Base-by-base conservation (phyloP, 1,140 invertebrate genomes). In the Carcinoscorpius rotundicauda region DNA sequence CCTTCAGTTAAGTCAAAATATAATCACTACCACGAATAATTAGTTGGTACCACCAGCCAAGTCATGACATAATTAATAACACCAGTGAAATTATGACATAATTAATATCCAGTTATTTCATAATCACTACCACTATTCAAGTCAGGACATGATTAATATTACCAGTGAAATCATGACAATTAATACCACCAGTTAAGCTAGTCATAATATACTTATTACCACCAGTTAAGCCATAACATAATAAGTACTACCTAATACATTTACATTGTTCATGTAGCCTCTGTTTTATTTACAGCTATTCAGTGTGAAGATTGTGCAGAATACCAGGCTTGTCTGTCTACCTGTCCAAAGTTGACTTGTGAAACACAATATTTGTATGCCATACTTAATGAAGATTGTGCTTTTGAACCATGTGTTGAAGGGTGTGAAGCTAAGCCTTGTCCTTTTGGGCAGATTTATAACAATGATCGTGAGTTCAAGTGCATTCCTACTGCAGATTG, bases 251-350 rank as follows among this genome's bases (percentile, higher is more conserved):
- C 49, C 10, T 4, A 3, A 6, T 58, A 8, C 11, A 4, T 4
- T 60, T 10, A 55, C 60, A 50, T 52, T 59, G 4, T 57, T 61
- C 1, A 9, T 51, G 4, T 59, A 52, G 57, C 55, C 29, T 65
- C 69, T 70, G 61, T 58, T 56, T 61, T 70, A 64, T 70, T 65
- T 71, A 72, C 75, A 91, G 88, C 90, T 3, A 87, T 94, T 75
- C 89, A 94, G 75, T 94, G 91, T 74, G 87, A 91, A 74, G 83
- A 86, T 68, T 91, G 88, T 71, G 82, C 86, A 3, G 82, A 81
- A 6, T 94, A 93, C 75, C 86, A 84, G 61, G 82, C 89, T 4
- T 93, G 91, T 71, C 81, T 92, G 4, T 83, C 86, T 0, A 82
- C 87, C 3, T 94, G 91, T 74, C 88, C 89, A 1, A 77, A 81